These are phyloP conservation scores for Acipenser oxyrinchus DNA, from an alignment of 2,797 vertebrate species.

Conservation along the genomic window DNA sequence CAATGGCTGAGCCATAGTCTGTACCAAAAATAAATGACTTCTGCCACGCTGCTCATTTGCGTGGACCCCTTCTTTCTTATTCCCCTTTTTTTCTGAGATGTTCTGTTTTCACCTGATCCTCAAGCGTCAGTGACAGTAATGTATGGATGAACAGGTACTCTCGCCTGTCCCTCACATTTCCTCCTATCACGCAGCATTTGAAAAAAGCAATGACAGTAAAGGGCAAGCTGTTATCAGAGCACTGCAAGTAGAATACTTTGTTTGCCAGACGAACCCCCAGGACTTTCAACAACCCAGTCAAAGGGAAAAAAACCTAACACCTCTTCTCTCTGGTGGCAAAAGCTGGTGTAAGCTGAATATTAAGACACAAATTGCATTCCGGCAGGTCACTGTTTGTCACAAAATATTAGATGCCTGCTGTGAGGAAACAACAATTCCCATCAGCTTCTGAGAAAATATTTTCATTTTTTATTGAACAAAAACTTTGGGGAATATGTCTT, in stretches of 20 bases:
- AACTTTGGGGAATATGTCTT: slow-evolving; percentile 92
- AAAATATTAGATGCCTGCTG: slow-evolving; percentile 95
- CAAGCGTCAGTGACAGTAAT: slow-evolving; percentile 61
- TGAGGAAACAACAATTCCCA: slow-evolving; percentile 98
- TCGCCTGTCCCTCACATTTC: slow-evolving; percentile 62
- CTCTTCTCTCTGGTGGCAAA: slow-evolving; percentile 67
- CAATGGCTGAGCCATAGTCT: slow-evolving; percentile 57
- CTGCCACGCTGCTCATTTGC: slow-evolving; percentile 77
- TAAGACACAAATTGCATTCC: slow-evolving; percentile 99
- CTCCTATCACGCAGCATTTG: slow-evolving; percentile 61
- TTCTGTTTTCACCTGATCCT: no score
- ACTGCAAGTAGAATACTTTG: slow-evolving; percentile 43
- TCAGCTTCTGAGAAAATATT: slow-evolving; percentile 94
- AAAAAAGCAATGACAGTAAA: slow-evolving; percentile 62
- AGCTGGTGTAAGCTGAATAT: slow-evolving; percentile 89
- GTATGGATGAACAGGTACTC: slow-evolving; percentile 79
- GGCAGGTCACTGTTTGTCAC: slow-evolving; percentile 89
- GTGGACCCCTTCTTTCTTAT: slow-evolving; percentile 17
- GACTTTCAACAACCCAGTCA: slow-evolving; percentile 31
- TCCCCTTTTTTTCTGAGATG: no score
- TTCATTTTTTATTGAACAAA: slow-evolving; percentile 85
- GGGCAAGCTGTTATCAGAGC: slow-evolving; percentile 56
- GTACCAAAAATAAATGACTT: slow-evolving; percentile 64
- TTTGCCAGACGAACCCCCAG: slow-evolving; percentile 50
- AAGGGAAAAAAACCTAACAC: slow-evolving; percentile 47